Evolutionary conservation across 2,888 invertebrate genomes (phyloP).

Genomic region (Sepiola atlantica): DNA sequence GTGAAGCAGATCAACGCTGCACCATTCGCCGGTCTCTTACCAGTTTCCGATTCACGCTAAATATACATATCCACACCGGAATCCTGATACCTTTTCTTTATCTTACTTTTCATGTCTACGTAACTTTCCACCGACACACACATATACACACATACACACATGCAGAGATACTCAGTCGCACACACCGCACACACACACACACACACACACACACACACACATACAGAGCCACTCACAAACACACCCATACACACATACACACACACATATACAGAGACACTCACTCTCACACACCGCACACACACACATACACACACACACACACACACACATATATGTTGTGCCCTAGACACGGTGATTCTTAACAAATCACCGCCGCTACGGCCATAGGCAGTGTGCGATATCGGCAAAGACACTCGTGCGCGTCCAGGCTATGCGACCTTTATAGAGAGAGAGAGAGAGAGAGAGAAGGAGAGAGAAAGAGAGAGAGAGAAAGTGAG

Average conservation of each 20-base stretch:
- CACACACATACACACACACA: too few relatives aligned
- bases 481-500: too few relatives aligned
- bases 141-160: neutral
- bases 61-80: neutral
- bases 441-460: too few relatives aligned
- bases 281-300: too few relatives aligned
- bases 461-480: too few relatives aligned
- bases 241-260: neutral
- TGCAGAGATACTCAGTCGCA: neutral
- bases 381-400: too few relatives aligned
- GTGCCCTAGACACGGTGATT: too few relatives aligned
- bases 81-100: neutral
- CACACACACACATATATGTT: too few relatives aligned
- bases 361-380: too few relatives aligned
- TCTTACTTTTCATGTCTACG: neutral
- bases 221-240: neutral
- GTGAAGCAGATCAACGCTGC: neutral
- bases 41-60: neutral
- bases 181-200: fast-evolving
- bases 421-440: too few relatives aligned
- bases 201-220: neutral
- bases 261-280: too few relatives aligned
- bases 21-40: neutral
- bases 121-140: neutral
- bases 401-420: too few relatives aligned